Conservation (phyloP, 2,888 invertebrate species). For the Tryphoninae sp. region DNA sequence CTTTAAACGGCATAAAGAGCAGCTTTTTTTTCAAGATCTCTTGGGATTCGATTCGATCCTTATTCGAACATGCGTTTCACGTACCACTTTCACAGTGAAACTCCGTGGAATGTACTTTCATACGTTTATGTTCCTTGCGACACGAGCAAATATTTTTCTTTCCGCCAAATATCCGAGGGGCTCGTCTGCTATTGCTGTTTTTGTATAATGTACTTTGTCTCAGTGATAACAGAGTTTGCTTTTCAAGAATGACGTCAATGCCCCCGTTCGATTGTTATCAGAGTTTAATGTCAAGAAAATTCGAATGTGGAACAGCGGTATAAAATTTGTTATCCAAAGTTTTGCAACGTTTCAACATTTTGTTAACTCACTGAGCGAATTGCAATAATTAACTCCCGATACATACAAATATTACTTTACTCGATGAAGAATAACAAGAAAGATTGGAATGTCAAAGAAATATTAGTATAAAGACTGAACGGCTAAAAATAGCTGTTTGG, state of each 20-base stretch:
- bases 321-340: background rate
- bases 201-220: background rate
- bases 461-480: background rate
- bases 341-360: background rate
- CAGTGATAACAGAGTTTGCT: conserved; percentile 7
- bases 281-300: conserved; percentile 1
- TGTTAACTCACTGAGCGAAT: background rate
- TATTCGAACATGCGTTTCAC: background rate
- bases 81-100: conserved; percentile 33
- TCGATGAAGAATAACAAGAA: no score
- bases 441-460: background rate
- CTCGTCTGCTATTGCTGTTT: conserved; percentile 11
- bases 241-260: conserved; percentile 32
- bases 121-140: background rate
- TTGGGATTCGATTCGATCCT: background rate
- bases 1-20: background rate
- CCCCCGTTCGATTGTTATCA: background rate
- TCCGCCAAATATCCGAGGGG: background rate
- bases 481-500: background rate
- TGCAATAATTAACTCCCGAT: no score
- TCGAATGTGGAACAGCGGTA: background rate
- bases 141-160: background rate
- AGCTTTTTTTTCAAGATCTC: background rate
- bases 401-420: no score
- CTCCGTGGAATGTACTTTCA: background rate